phyloP scores from a whole-genome alignment of 2,113 vertebrate species.

The Silurus glanis region DNA sequence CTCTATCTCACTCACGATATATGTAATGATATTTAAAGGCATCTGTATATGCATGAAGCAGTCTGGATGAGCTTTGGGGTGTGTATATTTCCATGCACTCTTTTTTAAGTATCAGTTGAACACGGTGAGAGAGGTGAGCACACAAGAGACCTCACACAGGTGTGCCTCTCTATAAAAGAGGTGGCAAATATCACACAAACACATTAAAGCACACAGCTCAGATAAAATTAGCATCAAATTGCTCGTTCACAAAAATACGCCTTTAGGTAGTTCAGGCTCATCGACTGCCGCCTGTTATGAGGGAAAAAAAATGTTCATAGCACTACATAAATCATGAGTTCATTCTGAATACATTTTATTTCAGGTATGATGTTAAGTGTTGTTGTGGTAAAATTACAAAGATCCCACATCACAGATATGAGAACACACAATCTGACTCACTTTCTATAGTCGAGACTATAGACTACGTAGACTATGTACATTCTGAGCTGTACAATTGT shows the following conservation, averaged over 20 bases:
- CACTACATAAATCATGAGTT: neutral
- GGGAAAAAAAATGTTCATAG: neutral
- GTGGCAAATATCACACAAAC: constrained; percentile 40
- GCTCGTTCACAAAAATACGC: neutral
- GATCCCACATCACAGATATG: neutral
- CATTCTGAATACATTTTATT: neutral
- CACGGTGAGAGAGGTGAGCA: constrained; percentile 16
- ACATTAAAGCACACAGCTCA: constrained; percentile 30
- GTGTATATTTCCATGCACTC: neutral
- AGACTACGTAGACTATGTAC: constrained; percentile 14
- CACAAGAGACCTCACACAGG: constrained; percentile 30
- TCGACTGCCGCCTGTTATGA: neutral
- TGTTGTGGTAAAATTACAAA: neutral
- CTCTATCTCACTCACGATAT: neutral
- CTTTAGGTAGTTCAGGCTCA: neutral
- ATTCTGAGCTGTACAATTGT: neutral
- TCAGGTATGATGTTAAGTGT: neutral
- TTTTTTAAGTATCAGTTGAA: constrained; percentile 25
- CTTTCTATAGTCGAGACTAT: constrained; percentile 6
- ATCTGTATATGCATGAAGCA: neutral
- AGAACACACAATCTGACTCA: neutral
- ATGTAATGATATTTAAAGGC: neutral
- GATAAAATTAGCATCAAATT: constrained; percentile 18
- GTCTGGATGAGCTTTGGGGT: constrained; percentile 2
- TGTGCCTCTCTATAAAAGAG: constrained; percentile 35